A percentile compares a stretch with the other conserved stretches of the same genome.
Evolutionary conservation across 1,140 invertebrate genomes (phyloP).

Genomic region (Dufourea novaeangliae): DNA sequence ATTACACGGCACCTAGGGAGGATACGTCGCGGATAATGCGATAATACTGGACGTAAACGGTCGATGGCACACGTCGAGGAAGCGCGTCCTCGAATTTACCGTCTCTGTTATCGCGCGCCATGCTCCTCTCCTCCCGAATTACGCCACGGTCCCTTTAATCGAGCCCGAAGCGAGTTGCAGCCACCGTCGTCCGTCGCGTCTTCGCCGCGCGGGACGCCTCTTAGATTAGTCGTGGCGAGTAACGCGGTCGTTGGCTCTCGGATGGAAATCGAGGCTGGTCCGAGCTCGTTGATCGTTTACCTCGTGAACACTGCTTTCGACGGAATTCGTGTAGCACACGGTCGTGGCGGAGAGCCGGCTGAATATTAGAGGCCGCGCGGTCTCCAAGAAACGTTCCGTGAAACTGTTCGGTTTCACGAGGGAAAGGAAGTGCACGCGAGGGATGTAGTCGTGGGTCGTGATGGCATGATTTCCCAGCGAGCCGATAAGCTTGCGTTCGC

Average conservation of each 20-base stretch:
- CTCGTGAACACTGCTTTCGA: neutral
- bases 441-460: no score
- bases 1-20: neutral
- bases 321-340: no score
- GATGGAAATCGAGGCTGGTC: no score
- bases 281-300: neutral
- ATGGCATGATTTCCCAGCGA: neutral
- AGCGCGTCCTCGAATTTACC: constrained; percentile 37
- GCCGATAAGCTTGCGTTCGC: neutral
- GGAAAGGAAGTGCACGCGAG: neutral
- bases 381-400: no score
- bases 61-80: constrained; percentile 33
- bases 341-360: no score
- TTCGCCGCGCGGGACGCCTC: constrained; percentile 5
- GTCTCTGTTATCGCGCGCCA: constrained; percentile 39
- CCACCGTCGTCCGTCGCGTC: constrained; percentile 1
- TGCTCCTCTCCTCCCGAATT: constrained; percentile 31
- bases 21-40: constrained; percentile 23
- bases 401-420: no score
- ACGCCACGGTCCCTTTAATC: constrained; percentile 38
- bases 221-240: neutral
- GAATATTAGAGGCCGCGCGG: no score
- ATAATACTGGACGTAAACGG: constrained; percentile 35
- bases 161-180: constrained; percentile 6
- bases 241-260: neutral